Evolutionary conservation across 92 coral and sea anemone genomes (phyloP).

Genomic region (Plumapathes pennacea): DNA sequence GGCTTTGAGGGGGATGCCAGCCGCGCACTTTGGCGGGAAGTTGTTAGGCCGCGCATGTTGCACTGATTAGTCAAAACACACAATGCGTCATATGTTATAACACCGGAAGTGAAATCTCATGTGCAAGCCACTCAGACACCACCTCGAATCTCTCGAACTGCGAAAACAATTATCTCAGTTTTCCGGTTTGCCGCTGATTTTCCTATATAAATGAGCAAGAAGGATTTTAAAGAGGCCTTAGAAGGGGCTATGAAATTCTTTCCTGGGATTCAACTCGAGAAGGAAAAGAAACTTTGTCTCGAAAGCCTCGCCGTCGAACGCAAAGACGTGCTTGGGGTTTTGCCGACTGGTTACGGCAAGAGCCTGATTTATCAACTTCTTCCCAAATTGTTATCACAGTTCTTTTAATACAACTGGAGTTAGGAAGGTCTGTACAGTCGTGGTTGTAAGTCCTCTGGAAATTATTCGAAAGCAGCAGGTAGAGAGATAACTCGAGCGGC

Average conservation of each 20-base stretch:
- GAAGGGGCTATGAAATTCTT: constrained; percentile 21
- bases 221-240: constrained; percentile 35
- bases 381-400: constrained; percentile 27
- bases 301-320: constrained; percentile 23
- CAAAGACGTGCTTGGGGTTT: constrained; percentile 54
- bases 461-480: constrained; percentile 46
- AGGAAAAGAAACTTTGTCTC: constrained; percentile 46
- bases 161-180: no score
- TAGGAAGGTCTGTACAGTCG: constrained; percentile 14
- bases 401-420: constrained; percentile 1
- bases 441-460: constrained; percentile 64
- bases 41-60: no score
- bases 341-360: constrained; percentile 65
- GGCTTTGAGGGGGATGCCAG: no score
- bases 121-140: no score
- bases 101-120: no score
- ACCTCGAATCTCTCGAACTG: no score
- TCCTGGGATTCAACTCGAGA: constrained; percentile 34
- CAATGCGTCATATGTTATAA: no score
- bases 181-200: no score
- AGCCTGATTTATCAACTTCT: constrained; percentile 51
- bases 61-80: no score
- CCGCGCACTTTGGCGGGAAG: no score
- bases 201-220: constrained; percentile 13
- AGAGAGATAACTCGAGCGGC: constrained; percentile 18